These are phyloP conservation scores for Procambarus clarkii DNA, from an alignment of 1,140 invertebrate genomes.

Conservation along the genomic window DNA sequence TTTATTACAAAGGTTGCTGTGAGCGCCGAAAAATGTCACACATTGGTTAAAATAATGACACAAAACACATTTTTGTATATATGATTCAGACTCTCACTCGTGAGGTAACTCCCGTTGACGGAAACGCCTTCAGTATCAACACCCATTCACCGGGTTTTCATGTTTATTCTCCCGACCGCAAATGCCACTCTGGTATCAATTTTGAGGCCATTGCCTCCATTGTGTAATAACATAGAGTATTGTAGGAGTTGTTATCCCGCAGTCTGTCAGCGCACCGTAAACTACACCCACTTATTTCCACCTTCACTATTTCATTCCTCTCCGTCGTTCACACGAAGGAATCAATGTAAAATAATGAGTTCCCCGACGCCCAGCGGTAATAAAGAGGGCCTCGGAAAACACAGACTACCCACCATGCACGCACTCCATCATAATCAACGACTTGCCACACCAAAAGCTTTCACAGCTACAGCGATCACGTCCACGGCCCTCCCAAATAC, in stretches of 20 bases:
- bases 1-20: too few relatives aligned
- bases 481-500: not conserved
- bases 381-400: constrained; percentile 5
- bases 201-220: not conserved
- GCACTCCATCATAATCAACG: constrained; percentile 37
- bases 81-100: too few relatives aligned
- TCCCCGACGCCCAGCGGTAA: not conserved
- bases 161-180: too few relatives aligned
- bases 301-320: not conserved
- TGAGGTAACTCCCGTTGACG: too few relatives aligned
- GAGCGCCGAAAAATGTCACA: too few relatives aligned
- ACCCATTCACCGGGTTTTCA: too few relatives aligned
- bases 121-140: too few relatives aligned
- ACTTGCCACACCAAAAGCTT: constrained; percentile 35
- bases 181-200: not conserved
- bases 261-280: not conserved
- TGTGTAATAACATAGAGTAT: not conserved
- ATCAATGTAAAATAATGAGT: not conserved
- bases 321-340: not conserved
- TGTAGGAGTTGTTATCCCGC: not conserved
- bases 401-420: constrained; percentile 5
- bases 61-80: too few relatives aligned
- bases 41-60: too few relatives aligned
- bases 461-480: constrained; percentile 34
- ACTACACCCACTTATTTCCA: not conserved